Evolutionary conservation across 2,888 invertebrate genomes (phyloP), one percentile per base, ranked within the genome.

Genomic region (Seladonia tumulorum): DNA sequence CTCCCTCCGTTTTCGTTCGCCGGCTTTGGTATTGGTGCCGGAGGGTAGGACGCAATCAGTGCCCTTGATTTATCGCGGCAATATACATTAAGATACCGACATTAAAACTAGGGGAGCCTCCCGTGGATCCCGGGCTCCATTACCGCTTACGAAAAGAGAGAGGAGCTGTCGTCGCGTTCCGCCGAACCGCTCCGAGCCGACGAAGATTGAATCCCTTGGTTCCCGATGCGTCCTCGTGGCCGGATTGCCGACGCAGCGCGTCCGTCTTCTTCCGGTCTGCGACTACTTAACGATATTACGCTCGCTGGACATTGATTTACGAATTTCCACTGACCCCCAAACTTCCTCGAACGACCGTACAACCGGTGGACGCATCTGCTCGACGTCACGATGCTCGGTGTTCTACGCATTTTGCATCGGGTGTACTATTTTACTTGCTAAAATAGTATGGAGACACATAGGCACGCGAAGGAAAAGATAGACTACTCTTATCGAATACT

Each of bases 31-130:
- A 91, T 89, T 83, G 89, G 87, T 81, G 87, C 77, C 89, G 81
- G 88, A 89, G 93, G 93, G 93, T 92, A 92, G 90, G 92, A 93
- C 93, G 94, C 94, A 95, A 95, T 95, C 95, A 95, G 95, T 94
- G 94, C 91, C 92, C 93, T 93, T 95, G 95, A 95, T 95, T 95
- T 95, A 95, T 95, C 92, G 94, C 88, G 91, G 94, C 94, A 95
- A 95, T 95, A 94, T 94, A 95, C 94, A 95, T 95, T 95, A 95
- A 95, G 95, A 95, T 95, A 95, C 94, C 94, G 93, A 93, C 94
- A 94, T 95, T 95, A 95, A 95, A 95, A 95, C 94, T 94, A 93
- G 94, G 93, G 94, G 94, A 95, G 94, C 93, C 92, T 92, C 92
- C 93, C 91, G 92, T 90, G 92, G 93, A 89, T 92, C 90, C 90